These are phyloP conservation scores for Progne subis DNA, from an alignment of 2,113 vertebrate species.

Conservation along the genomic window DNA sequence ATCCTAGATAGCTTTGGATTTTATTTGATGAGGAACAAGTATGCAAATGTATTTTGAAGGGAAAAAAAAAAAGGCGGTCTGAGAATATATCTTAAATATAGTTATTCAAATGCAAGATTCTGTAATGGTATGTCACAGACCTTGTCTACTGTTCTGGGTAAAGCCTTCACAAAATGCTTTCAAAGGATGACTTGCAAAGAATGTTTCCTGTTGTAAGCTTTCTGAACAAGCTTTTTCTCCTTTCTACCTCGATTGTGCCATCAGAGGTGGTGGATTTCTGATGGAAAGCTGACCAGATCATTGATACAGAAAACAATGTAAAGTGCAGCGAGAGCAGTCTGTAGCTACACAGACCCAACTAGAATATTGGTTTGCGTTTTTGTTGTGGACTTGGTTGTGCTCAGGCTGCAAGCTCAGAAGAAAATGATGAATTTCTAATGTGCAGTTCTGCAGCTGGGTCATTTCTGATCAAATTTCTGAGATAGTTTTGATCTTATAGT, in stretches of 20 bases:
- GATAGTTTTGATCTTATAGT: background rate
- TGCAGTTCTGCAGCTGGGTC: background rate
- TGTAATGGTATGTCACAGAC: background rate
- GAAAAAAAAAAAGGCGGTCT: background rate
- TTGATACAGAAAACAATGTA: background rate
- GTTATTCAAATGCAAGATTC: background rate
- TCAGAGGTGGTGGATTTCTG: background rate
- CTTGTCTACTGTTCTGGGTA: background rate
- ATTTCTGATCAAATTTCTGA: background rate
- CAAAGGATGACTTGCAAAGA: background rate
- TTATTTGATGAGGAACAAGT: background rate
- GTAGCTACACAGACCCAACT: background rate
- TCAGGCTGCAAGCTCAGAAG: background rate
- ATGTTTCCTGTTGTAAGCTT: background rate
- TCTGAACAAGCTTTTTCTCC: background rate
- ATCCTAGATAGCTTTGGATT: background rate
- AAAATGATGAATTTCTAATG: background rate
- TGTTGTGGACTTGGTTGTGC: background rate
- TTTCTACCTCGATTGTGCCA: background rate
- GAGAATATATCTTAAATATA: background rate
- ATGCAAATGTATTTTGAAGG: background rate
- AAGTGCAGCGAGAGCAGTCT: background rate
- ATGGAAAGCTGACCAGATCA: background rate
- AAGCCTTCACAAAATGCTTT: background rate
- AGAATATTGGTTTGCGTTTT: background rate